These are phyloP conservation scores for Arbacia lixula DNA, from an alignment of 53 echinoderm and acorn worm species.

Conservation along the genomic window DNA sequence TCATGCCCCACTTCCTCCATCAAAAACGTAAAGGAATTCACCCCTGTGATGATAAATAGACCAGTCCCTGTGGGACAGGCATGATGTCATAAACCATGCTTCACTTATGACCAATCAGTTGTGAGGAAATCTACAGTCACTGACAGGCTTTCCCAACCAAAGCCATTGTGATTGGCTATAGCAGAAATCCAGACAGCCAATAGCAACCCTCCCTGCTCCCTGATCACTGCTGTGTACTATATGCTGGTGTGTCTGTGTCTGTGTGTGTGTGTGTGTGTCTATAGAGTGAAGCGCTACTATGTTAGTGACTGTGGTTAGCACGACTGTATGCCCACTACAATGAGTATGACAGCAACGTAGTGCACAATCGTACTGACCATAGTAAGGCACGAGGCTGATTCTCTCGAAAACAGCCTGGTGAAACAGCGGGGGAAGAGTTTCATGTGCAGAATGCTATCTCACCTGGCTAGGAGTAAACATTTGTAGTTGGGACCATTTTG, in stretches of 20 bases:
- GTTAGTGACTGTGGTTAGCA: slow-evolving; percentile 35
- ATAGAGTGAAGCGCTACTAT: background rate
- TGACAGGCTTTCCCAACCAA: slow-evolving; percentile 8
- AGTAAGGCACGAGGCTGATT: too few species aligned
- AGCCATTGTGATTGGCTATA: slow-evolving; percentile 14
- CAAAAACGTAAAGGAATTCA: slow-evolving; percentile 16
- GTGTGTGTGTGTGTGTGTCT: slow-evolving; percentile 1
- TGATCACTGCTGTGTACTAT: slow-evolving; percentile 3
- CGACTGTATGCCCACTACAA: too few species aligned
- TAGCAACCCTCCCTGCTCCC: background rate
- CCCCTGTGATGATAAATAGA: slow-evolving; percentile 49
- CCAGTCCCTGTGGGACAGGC: slow-evolving; percentile 20
- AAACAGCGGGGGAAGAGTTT: too few species aligned
- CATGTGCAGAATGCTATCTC: slow-evolving; percentile 29
- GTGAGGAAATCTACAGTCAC: slow-evolving; percentile 13
- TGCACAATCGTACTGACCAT: too few species aligned
- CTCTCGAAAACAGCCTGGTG: too few species aligned
- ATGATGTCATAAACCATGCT: slow-evolving; percentile 46
- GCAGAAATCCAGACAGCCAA: slow-evolving; percentile 4
- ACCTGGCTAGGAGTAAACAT: slow-evolving; percentile 33
- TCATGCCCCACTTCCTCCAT: slow-evolving; percentile 17
- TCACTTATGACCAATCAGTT: slow-evolving; percentile 43
- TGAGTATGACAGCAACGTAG: too few species aligned
- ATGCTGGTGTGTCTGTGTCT: background rate
- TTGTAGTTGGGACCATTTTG: too few species aligned